Conservation (phyloP, 2,888 invertebrate genomes). For the Plutella xylostella region DNA sequence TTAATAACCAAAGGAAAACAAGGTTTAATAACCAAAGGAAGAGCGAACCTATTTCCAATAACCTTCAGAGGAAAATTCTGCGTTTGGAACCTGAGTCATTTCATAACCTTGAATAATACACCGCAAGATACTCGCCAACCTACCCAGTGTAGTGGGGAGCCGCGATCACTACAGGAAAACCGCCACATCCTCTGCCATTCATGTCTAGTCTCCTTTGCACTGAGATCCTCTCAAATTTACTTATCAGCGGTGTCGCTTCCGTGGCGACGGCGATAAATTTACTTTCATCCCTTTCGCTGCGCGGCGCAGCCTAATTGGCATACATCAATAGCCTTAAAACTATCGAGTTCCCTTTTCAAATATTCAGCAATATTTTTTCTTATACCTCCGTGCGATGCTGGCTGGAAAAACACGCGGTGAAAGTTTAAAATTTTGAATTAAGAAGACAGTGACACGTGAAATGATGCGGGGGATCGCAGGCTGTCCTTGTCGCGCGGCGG, state of each 20-base stretch:
- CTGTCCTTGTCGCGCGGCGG: constrained; percentile 63
- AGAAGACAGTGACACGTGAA: constrained; percentile 16
- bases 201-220: constrained; percentile 37
- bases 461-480: constrained; percentile 32
- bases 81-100: too few species aligned
- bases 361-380: not conserved
- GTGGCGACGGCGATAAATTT: constrained; percentile 62
- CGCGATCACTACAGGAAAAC: constrained; percentile 46
- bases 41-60: too few species aligned
- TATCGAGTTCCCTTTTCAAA: not conserved
- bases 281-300: constrained; percentile 59
- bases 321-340: constrained; percentile 16
- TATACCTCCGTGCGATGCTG: not conserved
- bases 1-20: too few species aligned
- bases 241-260: constrained; percentile 43
- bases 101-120: too few species aligned
- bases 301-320: constrained; percentile 36
- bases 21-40: too few species aligned
- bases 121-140: too few species aligned
- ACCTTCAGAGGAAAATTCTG: too few species aligned
- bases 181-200: constrained; percentile 46
- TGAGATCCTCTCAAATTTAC: constrained; percentile 42
- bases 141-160: too few species aligned
- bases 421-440: not conserved
- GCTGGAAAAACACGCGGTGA: not conserved